These are phyloP conservation scores for Acanthaster planci DNA, from an alignment of 35 echinoderm and acorn worm genomes.

Conservation along the genomic window DNA sequence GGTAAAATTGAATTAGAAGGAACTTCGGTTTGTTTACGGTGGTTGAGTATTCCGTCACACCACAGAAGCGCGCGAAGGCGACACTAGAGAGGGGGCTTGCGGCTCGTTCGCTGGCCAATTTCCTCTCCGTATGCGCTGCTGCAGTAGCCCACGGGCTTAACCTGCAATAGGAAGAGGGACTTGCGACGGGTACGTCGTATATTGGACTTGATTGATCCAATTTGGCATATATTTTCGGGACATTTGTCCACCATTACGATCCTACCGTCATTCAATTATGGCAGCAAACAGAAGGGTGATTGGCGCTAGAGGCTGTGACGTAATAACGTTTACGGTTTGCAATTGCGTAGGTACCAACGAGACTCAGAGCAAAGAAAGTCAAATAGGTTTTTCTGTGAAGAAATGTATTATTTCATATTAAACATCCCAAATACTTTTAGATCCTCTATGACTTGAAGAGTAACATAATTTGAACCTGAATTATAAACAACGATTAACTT, in stretches of 20 bases:
- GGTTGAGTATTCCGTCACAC: not conserved
- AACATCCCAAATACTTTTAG: no score
- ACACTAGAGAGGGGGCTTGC: not conserved
- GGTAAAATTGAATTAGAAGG: conserved; percentile 9
- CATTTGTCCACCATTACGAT: conserved; percentile 19
- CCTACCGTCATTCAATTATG: conserved; percentile 1
- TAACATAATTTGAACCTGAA: no score
- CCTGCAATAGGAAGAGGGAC: no score
- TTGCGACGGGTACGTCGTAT: not conserved
- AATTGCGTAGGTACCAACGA: no score
- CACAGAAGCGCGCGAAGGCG: conserved; percentile 6
- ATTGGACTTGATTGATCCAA: conserved; percentile 29
- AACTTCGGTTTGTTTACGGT: conserved; percentile 19
- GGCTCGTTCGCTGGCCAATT: conserved; percentile 22
- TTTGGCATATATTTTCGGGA: conserved; percentile 22
- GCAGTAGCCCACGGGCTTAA: not conserved
- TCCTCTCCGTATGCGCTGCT: not conserved
- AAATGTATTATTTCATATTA: no score
- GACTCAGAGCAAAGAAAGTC: no score
- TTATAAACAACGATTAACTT: no score
- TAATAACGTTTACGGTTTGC: not conserved
- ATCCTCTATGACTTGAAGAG: no score
- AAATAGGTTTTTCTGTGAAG: no score
- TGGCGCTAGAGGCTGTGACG: conserved; percentile 5
- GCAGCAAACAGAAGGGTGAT: not conserved